Conservation (phyloP, 2,113 vertebrate genomes). For the Esox niger region DNA sequence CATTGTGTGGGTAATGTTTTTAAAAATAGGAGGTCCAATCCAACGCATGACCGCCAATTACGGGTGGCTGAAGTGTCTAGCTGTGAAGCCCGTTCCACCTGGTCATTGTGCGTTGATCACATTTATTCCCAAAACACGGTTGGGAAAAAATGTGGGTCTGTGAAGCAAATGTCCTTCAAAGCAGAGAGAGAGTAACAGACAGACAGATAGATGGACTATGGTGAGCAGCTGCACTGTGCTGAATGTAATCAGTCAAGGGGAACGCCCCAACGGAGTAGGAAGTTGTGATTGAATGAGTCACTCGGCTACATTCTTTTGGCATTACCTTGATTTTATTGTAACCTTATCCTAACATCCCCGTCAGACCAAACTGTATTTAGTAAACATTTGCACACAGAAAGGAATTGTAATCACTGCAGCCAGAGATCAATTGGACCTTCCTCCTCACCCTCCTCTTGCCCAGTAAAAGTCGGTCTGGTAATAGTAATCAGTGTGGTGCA, state of each 20-base stretch:
- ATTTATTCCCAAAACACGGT: no score
- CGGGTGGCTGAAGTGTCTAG: slow-evolving; percentile 40
- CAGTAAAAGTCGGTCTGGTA: no score
- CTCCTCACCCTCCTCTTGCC: not conserved
- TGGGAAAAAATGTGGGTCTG: not conserved
- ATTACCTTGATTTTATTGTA: not conserved
- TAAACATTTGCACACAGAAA: not conserved
- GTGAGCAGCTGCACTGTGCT: slow-evolving; percentile 1
- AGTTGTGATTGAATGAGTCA: not conserved
- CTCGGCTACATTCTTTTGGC: slow-evolving; percentile 8
- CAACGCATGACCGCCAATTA: slow-evolving; percentile 60
- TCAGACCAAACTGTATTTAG: no score
- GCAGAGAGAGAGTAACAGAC: not conserved
- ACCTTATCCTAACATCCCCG: no score
- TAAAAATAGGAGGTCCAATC: slow-evolving; percentile 62
- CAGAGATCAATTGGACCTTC: not conserved
- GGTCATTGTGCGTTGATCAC: slow-evolving; percentile 22
- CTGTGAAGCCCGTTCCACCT: slow-evolving; percentile 53
- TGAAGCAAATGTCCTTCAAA: not conserved
- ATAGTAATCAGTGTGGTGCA: slow-evolving; percentile 15
- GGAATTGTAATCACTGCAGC: not conserved
- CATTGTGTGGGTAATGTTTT: slow-evolving; percentile 57
- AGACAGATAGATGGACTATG: not conserved
- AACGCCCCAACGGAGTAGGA: not conserved
- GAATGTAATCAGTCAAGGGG: slow-evolving; percentile 4